Evolutionary conservation across 2,888 invertebrate species (phyloP).

Genomic region (Drosophila anomelani): DNA sequence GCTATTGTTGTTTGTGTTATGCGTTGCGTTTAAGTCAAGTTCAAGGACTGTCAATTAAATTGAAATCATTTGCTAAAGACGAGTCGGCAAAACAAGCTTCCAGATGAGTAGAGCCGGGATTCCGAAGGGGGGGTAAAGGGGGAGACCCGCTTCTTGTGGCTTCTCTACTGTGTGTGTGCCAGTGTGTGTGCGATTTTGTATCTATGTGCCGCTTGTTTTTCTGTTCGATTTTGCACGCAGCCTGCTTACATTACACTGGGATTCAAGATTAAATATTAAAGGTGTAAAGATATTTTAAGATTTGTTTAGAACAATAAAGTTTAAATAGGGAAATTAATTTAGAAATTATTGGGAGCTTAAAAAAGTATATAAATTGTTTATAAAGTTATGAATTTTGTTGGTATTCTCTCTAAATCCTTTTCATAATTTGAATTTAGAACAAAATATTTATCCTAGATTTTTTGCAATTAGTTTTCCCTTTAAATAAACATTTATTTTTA

Average conservation of each 20-base stretch:
- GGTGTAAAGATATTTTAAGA: neutral
- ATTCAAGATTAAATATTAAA: neutral
- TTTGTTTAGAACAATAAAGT: neutral
- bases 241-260: slow-evolving; percentile 42
- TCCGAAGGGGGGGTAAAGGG: neutral
- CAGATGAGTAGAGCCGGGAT: slow-evolving; percentile 41
- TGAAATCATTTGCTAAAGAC: slow-evolving; percentile 79
- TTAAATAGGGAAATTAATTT: neutral
- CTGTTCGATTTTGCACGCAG: slow-evolving; percentile 59
- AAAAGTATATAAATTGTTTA: no score
- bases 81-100: slow-evolving; percentile 65
- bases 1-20: slow-evolving; percentile 59
- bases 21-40: slow-evolving; percentile 81
- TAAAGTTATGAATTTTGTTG: no score
- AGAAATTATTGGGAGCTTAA: no score
- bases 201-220: slow-evolving; percentile 28
- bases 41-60: slow-evolving; percentile 83
- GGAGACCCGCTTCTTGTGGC: slow-evolving; percentile 25
- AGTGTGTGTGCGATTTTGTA: slow-evolving; percentile 8
- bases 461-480: no score
- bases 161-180: slow-evolving; percentile 1
- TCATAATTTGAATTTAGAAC: no score
- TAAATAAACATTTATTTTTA: no score
- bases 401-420: no score
- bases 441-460: no score